These are phyloP conservation scores for Eidolon helvum DNA, from an alignment of 2,113 vertebrate species.

Conservation along the genomic window DNA sequence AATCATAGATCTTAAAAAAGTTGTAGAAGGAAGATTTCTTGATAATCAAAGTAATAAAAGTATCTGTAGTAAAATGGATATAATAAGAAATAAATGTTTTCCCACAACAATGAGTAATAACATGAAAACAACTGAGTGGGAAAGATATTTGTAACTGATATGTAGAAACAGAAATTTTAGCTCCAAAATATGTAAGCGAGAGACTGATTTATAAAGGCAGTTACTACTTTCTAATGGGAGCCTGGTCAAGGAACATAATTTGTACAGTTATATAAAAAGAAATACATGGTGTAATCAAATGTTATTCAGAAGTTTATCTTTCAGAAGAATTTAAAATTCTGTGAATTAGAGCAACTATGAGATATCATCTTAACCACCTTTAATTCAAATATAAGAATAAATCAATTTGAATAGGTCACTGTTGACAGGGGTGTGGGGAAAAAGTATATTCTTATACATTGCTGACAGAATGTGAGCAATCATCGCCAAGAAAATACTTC, in stretches of 20 bases:
- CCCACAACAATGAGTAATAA: conserved; percentile 10
- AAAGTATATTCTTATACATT: neutral
- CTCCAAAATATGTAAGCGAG: neutral
- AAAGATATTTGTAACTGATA: neutral
- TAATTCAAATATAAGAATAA: conserved; percentile 14
- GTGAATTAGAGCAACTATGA: conserved; percentile 25
- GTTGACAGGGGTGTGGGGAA: neutral
- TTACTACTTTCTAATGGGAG: neutral
- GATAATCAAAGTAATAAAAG: conserved; percentile 18
- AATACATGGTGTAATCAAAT: neutral
- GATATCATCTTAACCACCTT: neutral
- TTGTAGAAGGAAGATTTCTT: neutral
- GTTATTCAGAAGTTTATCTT: neutral
- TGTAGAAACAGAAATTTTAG: neutral
- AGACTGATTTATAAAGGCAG: neutral
- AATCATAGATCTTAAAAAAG: conserved; percentile 21
- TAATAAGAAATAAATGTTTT: conserved; percentile 13
- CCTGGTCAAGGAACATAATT: neutral
- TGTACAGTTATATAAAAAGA: neutral
- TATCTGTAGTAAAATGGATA: neutral
- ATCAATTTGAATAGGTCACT: neutral
- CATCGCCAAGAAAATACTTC: neutral
- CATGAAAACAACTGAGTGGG: neutral
- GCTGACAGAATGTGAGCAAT: neutral
- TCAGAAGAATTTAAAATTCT: neutral